Evolutionary conservation across 1,140 invertebrate species (phyloP).

Genomic region (Zaprionus kolodkinae): DNA sequence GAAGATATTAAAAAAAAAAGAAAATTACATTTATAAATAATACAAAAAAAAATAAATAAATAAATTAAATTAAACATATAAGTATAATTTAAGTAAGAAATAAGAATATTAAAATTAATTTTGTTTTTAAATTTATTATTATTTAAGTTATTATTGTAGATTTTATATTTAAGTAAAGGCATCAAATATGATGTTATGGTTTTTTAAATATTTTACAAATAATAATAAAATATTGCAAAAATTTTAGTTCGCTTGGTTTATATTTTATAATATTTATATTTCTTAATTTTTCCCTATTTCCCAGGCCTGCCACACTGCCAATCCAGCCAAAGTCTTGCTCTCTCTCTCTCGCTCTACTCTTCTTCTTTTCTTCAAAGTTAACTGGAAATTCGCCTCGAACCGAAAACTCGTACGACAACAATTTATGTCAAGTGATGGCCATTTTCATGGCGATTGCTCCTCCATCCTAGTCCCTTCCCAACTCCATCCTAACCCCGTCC

Average conservation of each 20-base stretch:
- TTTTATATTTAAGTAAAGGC: too few species aligned
- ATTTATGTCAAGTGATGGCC: conserved; percentile 47
- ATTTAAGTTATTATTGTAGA: too few species aligned
- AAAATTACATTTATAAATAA: too few species aligned
- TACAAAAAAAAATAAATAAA: too few species aligned
- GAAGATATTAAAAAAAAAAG: too few species aligned
- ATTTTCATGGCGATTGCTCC: conserved; percentile 46
- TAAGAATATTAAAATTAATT: too few species aligned
- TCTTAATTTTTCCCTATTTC: neutral
- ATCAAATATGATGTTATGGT: too few species aligned
- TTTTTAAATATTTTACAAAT: too few species aligned
- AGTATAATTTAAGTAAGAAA: too few species aligned
- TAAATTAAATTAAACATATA: too few species aligned
- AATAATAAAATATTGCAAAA: too few species aligned
- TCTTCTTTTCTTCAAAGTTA: neutral
- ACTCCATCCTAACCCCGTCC: neutral
- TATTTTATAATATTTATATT: neutral
- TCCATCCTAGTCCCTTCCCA: neutral
- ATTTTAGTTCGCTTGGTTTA: neutral
- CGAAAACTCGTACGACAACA: conserved; percentile 38
- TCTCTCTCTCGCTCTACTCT: neutral
- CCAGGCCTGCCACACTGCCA: neutral
- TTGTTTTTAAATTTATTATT: too few species aligned
- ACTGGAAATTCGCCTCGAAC: conserved; percentile 8
- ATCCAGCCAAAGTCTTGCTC: neutral